A percentile compares a stretch with the other conserved stretches of the same genome.
phyloP scores from a whole-genome alignment of 1,140 invertebrate genomes.

The Plutomurus gul region DNA sequence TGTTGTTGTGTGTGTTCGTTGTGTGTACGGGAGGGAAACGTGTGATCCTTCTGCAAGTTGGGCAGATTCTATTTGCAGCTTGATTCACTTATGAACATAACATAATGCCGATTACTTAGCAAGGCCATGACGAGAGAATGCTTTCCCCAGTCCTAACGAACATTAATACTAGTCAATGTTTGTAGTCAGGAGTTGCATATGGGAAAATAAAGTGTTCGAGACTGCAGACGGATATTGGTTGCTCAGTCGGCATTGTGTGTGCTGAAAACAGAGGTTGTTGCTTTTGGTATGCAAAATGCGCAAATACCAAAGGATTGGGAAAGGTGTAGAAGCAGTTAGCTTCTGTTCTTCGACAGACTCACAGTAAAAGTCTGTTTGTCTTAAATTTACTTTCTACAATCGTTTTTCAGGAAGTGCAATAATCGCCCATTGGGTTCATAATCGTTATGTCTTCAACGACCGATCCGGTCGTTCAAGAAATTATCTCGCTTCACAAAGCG shows the following conservation, averaged over 20 bases:
- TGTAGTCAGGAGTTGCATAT: too few relatives aligned
- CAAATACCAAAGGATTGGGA: neutral
- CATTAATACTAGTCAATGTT: too few relatives aligned
- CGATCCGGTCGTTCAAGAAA: conserved; percentile 24
- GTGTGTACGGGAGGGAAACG: neutral
- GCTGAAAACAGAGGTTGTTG: neutral
- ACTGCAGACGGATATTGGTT: too few relatives aligned
- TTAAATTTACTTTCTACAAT: conserved; percentile 4
- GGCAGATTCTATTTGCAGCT: conserved; percentile 11
- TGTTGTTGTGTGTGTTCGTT: conserved; percentile 12
- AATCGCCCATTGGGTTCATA: neutral
- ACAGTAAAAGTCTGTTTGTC: neutral
- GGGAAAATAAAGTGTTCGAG: too few relatives aligned
- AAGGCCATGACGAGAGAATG: neutral
- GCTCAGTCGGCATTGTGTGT: too few relatives aligned
- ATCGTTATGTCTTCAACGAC: neutral
- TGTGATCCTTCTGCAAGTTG: neutral
- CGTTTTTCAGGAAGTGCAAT: conserved; percentile 1
- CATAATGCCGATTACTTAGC: conserved; percentile 3
- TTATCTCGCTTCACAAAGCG: neutral
- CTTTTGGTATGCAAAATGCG: neutral
- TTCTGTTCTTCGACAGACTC: neutral
- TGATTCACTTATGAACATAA: neutral
- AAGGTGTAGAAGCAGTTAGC: conserved; percentile 10
- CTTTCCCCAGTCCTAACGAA: too few relatives aligned